These are phyloP conservation scores for Crocallis elinguaria DNA, from an alignment of 2,888 invertebrate species.

Conservation along the genomic window DNA sequence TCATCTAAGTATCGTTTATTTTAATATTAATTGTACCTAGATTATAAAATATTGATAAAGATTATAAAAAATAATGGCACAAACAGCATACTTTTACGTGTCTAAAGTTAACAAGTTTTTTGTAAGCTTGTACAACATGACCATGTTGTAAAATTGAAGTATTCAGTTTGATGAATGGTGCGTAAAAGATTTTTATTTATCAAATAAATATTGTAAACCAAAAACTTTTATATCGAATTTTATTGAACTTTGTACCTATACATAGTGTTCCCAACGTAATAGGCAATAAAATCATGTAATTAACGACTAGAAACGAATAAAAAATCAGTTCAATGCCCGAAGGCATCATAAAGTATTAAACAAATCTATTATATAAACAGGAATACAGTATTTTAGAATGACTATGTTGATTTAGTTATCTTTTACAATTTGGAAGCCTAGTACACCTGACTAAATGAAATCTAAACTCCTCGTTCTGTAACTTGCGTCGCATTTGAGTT, in stretches of 20 bases:
- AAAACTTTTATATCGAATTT: conserved; percentile 1
- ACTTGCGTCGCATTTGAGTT: no score
- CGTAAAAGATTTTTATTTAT: conserved; percentile 11
- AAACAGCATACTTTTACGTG: conserved; percentile 14
- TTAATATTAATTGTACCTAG: conserved; percentile 12
- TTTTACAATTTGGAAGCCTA: background rate
- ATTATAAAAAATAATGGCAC: conserved; percentile 19
- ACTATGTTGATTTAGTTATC: background rate
- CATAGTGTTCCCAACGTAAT: background rate
- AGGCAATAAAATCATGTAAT: background rate
- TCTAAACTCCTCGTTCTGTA: no score
- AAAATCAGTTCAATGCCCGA: no score
- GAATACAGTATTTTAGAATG: background rate
- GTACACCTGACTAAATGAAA: no score
- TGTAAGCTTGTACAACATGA: conserved; percentile 24
- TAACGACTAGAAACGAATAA: no score
- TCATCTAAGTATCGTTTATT: conserved; percentile 14
- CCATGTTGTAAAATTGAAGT: conserved; percentile 5
- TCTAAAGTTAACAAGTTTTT: conserved; percentile 12
- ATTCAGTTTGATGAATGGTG: conserved; percentile 8
- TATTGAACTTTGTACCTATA: conserved; percentile 2
- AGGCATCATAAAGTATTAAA: background rate
- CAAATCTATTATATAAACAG: background rate
- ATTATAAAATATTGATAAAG: conserved; percentile 10
- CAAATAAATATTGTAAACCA: conserved; percentile 11